Conservation (phyloP, 2,888 invertebrate species). For the Eristalis pertinax region DNA sequence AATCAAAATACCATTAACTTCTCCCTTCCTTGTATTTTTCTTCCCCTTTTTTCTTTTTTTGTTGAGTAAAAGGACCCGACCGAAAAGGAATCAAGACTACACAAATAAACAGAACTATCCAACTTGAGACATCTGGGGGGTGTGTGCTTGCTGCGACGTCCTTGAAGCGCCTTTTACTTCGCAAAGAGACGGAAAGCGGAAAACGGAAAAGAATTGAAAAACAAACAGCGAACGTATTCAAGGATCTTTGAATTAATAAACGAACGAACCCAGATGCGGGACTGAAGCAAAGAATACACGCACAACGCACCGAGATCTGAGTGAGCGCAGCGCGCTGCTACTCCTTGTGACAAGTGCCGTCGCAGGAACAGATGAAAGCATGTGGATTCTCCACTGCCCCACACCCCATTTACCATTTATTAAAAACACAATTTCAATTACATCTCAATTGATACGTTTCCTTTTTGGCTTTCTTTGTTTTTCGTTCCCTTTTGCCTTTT, state of each 20-base stretch:
- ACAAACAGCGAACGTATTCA: conserved; percentile 3
- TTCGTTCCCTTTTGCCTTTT: not conserved
- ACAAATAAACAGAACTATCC: not conserved
- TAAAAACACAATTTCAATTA: conserved; percentile 65
- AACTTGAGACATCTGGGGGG: not conserved
- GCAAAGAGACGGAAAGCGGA: not conserved
- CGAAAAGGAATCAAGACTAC: not conserved
- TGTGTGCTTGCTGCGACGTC: not conserved
- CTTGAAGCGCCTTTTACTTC: conserved; percentile 26
- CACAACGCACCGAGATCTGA: not conserved
- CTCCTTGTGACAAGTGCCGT: not conserved
- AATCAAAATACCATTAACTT: conserved; percentile 41
- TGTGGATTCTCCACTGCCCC: conserved; percentile 11
- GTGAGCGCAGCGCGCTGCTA: not conserved
- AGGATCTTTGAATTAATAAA: conserved; percentile 14
- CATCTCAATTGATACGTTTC: conserved; percentile 49
- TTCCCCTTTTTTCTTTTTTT: too few species aligned
- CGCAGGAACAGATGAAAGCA: not conserved
- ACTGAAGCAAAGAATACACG: not conserved
- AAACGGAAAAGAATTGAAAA: not conserved
- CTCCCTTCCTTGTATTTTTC: conserved; percentile 1
- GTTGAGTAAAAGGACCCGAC: not conserved
- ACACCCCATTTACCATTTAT: conserved; percentile 19
- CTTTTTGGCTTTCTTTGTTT: not conserved
- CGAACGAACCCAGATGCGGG: not conserved